Conservation (phyloP, 2,113 vertebrate genomes). For the Sula dactylatra region DNA sequence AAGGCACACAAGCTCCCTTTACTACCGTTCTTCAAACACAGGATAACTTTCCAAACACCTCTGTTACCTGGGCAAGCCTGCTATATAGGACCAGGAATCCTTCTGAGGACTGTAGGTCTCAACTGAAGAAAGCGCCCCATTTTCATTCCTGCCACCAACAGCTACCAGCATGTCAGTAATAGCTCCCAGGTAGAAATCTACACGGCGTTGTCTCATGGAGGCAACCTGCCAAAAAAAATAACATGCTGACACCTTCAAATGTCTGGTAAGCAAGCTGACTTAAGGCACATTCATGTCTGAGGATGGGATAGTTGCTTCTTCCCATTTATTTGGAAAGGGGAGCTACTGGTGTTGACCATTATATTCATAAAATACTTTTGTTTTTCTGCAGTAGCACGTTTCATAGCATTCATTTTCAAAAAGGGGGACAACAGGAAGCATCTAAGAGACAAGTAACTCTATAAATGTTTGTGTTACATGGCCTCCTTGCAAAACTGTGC, state of each 20-base stretch:
- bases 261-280: not conserved
- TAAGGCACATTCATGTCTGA: not conserved
- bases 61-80: slow-evolving; percentile 86
- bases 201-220: slow-evolving; percentile 89
- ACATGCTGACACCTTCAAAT: not conserved
- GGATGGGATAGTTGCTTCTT: not conserved
- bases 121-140: slow-evolving; percentile 86
- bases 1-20: not conserved
- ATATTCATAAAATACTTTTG: not conserved
- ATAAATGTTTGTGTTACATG: not conserved
- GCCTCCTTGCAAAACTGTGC: not conserved
- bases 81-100: slow-evolving; percentile 88
- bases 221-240: slow-evolving; percentile 75
- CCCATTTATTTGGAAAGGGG: not conserved
- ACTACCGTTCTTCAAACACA: not conserved
- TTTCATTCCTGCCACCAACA: slow-evolving; percentile 91
- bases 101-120: slow-evolving; percentile 88
- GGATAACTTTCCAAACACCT: not conserved
- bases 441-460: not conserved
- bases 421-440: not conserved
- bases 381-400: not conserved
- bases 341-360: not conserved
- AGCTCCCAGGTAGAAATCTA: slow-evolving; percentile 91
- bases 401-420: not conserved
- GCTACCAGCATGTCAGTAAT: slow-evolving; percentile 87